phyloP scores from a whole-genome alignment of 2,113 vertebrate species.

The Triplophysa dalaica region DNA sequence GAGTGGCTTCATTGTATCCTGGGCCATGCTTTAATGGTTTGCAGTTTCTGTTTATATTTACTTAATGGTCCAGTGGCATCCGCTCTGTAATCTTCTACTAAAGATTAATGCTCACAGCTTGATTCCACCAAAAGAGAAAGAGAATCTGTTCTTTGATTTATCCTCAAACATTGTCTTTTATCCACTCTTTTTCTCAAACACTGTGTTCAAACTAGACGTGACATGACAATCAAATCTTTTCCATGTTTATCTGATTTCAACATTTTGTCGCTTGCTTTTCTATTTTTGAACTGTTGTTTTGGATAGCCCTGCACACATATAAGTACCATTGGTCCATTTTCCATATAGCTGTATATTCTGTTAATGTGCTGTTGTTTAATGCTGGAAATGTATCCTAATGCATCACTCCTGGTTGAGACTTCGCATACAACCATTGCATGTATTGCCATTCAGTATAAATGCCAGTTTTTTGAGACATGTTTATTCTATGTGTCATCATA shows the following conservation, averaged over 20 bases:
- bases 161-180: not conserved
- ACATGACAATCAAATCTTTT: not conserved
- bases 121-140: slow-evolving; percentile 17
- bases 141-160: slow-evolving; percentile 11
- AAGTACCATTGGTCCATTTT: not conserved
- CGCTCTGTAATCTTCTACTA: slow-evolving; percentile 49
- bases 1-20: slow-evolving; percentile 30
- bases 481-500: too few species aligned
- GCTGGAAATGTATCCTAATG: too few species aligned
- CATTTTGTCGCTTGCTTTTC: not conserved
- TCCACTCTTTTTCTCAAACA: not conserved
- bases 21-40: slow-evolving; percentile 40
- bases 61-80: slow-evolving; percentile 27
- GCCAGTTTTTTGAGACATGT: too few species aligned
- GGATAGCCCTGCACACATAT: too few species aligned
- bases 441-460: too few species aligned
- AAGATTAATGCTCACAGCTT: slow-evolving; percentile 52
- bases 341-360: not conserved
- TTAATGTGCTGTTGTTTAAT: too few species aligned
- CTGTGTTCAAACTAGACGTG: not conserved
- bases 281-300: not conserved
- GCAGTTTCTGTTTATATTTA: slow-evolving; percentile 52
- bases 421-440: too few species aligned
- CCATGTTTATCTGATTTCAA: not conserved
- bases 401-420: too few species aligned